Evolutionary conservation across 2,888 invertebrate species (phyloP), one percentile per base, ranked within the genome.

Genomic region (Cryptophagus acutangulus): DNA sequence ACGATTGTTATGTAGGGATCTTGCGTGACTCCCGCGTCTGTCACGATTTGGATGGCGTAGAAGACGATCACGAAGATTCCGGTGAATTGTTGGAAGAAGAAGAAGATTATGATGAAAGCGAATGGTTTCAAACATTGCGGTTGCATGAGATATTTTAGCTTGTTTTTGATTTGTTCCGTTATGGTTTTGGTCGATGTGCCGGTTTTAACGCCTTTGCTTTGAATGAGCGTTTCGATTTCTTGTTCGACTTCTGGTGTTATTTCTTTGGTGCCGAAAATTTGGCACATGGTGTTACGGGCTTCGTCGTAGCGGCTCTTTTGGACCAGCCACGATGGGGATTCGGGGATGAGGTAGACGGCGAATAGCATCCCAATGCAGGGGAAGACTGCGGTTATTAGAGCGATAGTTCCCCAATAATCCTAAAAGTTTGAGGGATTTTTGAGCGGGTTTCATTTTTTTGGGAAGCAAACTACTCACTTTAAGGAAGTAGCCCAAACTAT

Each of bases 1-100:
- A 77, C 72, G 0, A 75, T 72, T 0, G 71, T 70, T 1, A 73
- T 31, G 45, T 76, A 73, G 0, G 71, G 65, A 51, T 76, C 71
- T 2, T 74, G 57, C 3, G 49, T 60, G 0, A 75, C 61, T 0
- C 74, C 74, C 0, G 75, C 73, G 29, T 68, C 69, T 17, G 59
- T 48, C 1, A 71, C 71, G 0, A 78, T 71, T 45, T 74, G 68
- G 0, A 77, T 72, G 6, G 77, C 76, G 51, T 78, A 78, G 46
- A 75, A 76, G 5, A 78, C 70, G 1, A 77, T 64, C 0, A 74
- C 72, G 46, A 76, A 77, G 2, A 72, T 67, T 0, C 78, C 78
- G 2, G 75, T 70, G 45, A 76, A 73, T 56, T 78, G 78, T 55
- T 78, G 77, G 52, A 78, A 77, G 46, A 77, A 71, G 57, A 77